Base-by-base conservation (phyloP, 1,140 invertebrate species). In the Macrobrachium rosenbergii region DNA sequence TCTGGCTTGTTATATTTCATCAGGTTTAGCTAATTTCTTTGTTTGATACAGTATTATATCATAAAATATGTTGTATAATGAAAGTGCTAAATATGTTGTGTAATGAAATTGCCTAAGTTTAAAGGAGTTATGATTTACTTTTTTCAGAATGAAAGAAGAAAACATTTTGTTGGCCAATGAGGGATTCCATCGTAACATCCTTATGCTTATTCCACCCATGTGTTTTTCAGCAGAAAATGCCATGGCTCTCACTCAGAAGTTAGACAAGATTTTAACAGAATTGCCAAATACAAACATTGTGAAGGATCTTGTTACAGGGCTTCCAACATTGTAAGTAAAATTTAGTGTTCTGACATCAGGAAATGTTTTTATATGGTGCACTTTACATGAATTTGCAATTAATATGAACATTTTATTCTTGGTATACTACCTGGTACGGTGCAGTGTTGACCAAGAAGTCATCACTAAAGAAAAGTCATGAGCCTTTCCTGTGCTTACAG, bases 131-230 rank as follows among this genome's bases (percentile, higher is more conserved):
- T 73, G 59, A 16, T 11, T 43, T 62, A 37, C 72, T 60, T 80
- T 19, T 81, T 72, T 21, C 85, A 87, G 85, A 75, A 87, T 87
- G 85, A 87, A 73, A 43, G 28, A 82, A 52, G 78, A 87, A 52
- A 62, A 87, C 64, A 58, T 87, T 58, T 64, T 87, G 14, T 37
- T 87, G n/a, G 77, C 85, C 59, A 81, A 87, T 63, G 85, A 87
- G 14, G 85, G 85, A 7, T n/a, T 75, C n/a, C 12, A 60, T 23
- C 69, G 78, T 17, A 87, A 87, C 59, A 59, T 87, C 10, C 85
- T 87, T n/a, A 63, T 87, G 78, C 58, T 87, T 21, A 82, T 87
- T 78, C 85, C 85, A 10, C 85, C 85, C 28, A 87, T 87, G 85
- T 87, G 85, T 63, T 87, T 87, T 23, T 81, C 85, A 14, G 23